Conservation (phyloP, 1,140 invertebrate species). For the Bombus pascuorum region DNA sequence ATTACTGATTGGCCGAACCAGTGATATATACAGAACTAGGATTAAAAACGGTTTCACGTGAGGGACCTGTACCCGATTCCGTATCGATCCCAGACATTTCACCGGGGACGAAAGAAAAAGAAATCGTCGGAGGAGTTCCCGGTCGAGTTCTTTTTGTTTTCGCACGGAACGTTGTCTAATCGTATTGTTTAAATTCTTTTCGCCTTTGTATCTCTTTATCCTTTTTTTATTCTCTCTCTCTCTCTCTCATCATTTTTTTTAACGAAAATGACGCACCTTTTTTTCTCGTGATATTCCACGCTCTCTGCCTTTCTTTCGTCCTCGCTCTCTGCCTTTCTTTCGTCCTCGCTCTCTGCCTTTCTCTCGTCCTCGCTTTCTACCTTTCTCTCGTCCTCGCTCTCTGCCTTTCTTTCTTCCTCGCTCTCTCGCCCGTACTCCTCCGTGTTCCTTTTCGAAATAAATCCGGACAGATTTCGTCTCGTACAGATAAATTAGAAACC, state of each 20-base stretch:
- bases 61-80: not conserved
- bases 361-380: not conserved
- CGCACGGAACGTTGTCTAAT: slow-evolving; percentile 67
- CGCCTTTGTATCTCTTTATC: slow-evolving; percentile 47
- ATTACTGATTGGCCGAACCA: slow-evolving; percentile 3
- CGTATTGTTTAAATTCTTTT: slow-evolving; percentile 72
- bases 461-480: slow-evolving; percentile 42
- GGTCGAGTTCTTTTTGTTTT: slow-evolving; percentile 53
- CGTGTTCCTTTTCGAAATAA: slow-evolving; percentile 47
- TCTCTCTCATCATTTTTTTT: slow-evolving; percentile 18
- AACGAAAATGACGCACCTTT: slow-evolving; percentile 20
- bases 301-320: slow-evolving; percentile 17
- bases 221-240: slow-evolving; percentile 25
- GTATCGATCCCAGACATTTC: slow-evolving; percentile 5
- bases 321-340: not conserved
- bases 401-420: not conserved
- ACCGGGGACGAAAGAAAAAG: slow-evolving; percentile 26
- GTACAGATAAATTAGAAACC: not conserved
- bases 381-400: not conserved
- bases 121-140: slow-evolving; percentile 64
- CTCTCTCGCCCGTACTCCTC: slow-evolving; percentile 8
- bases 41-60: slow-evolving; percentile 18
- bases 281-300: slow-evolving; percentile 25
- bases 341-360: not conserved
- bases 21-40: slow-evolving; percentile 28